These are phyloP conservation scores for Spilogale gracilis DNA, from an alignment of 2,113 vertebrate genomes.

Conservation along the genomic window DNA sequence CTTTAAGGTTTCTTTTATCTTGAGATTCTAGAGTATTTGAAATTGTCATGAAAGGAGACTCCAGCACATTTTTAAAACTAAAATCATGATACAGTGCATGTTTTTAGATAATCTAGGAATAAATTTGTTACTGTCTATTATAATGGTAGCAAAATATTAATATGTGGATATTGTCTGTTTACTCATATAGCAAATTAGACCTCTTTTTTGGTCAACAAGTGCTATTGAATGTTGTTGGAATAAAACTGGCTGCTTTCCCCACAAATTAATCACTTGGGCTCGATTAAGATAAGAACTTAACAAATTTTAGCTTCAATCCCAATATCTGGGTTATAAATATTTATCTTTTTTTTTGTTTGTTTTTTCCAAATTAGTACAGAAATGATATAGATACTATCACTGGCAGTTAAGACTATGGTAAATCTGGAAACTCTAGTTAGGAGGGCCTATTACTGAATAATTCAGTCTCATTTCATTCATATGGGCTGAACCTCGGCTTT, in stretches of 20 bases:
- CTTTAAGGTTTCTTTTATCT: not conserved
- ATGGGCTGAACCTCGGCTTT: not conserved
- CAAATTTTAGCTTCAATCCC: not conserved
- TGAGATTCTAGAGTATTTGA: constrained; percentile 19
- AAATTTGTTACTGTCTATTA: constrained; percentile 22
- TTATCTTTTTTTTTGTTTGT: not conserved
- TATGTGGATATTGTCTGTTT: not conserved
- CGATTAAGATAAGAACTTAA: constrained; percentile 41
- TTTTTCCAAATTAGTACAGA: constrained; percentile 38
- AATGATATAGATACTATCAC: not conserved
- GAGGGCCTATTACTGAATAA: not conserved
- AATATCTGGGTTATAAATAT: constrained; percentile 55
- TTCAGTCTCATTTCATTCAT: constrained; percentile 51
- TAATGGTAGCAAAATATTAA: constrained; percentile 18
- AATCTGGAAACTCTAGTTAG: constrained; percentile 42
- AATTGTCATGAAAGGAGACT: not conserved
- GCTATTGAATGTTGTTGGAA: not conserved
- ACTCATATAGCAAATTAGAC: constrained; percentile 5
- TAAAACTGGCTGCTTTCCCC: constrained; percentile 32
- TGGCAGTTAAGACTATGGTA: constrained; percentile 59
- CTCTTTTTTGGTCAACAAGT: not conserved
- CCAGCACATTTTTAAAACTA: not conserved
- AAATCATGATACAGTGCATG: not conserved
- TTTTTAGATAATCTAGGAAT: not conserved
- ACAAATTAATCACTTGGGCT: constrained; percentile 15